Base-by-base conservation (phyloP, 2,113 vertebrate species). In the Lichenostomus cassidix region DNA sequence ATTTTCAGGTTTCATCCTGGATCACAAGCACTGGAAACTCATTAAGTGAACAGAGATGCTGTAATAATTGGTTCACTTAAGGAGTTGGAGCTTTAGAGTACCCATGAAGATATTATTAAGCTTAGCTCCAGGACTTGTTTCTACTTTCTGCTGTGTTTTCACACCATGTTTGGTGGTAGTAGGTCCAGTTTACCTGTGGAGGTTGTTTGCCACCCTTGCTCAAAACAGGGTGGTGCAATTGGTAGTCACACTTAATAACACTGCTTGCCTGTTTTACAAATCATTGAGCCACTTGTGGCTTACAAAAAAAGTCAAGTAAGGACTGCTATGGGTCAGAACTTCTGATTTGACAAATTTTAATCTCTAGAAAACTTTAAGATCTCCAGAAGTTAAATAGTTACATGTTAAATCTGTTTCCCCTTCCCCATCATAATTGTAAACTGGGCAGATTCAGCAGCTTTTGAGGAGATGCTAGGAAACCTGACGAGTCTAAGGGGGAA, bases 161-260 rank as follows among this genome's bases (percentile, higher is more conserved):
- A 5, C 4, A 4, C 29, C 25, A 0, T 4, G 23, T 21, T 84
- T 0, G 1, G 20, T 71, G 29, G 7, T 42, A 13, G n/a, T 31
- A 12, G 44, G 37, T 94, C 83, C 25, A 18, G 0, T 58, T 92
- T 1, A 3, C 25, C 7, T 17, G 8, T 0, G 0, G 37, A 67
- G 52, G 11, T n/a, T 71, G 23, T 59, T 89, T 59, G 62, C 24
- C 29, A 5, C n/a, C 10, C 33, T 76, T 53, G 75, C 15, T 77
- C 21, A 24, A 27, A 81, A 50, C 56, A 71, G 10, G 10, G 4
- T 28, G 31, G 25, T 80, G 20, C 28, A 44, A 0, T 11, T 42
- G 21, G 41, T 68, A 37, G 21, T 21, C 16, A 10, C 4, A 5
- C 42, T n/a, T 53, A 15, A 9, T 29, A 69, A 31, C 8, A 6